Conservation (phyloP, 2,888 invertebrate genomes). For the Cristatella mucedo region DNA sequence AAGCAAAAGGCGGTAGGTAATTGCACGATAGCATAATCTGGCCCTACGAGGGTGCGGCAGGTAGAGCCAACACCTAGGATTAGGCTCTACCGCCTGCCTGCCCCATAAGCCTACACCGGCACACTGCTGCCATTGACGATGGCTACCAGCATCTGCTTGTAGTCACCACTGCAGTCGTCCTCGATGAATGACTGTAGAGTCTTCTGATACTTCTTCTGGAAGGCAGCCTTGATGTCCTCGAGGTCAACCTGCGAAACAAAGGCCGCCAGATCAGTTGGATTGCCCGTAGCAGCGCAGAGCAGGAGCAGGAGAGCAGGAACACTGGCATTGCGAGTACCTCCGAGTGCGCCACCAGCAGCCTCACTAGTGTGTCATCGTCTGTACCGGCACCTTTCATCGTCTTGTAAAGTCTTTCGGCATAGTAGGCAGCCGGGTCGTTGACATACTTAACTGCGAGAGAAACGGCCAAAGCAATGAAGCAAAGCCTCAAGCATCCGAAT, state of each 20-base stretch:
- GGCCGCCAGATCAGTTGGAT: too few relatives aligned
- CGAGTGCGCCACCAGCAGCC: slow-evolving; percentile 24
- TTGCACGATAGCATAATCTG: too few relatives aligned
- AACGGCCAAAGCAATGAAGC: neutral
- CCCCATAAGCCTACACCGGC: too few relatives aligned
- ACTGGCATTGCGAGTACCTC: too few relatives aligned
- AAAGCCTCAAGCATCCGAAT: neutral
- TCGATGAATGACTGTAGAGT: slow-evolving; percentile 9
- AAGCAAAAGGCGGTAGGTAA: too few relatives aligned
- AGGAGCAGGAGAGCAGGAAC: too few relatives aligned
- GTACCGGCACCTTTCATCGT: slow-evolving; percentile 52
- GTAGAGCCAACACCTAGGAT: too few relatives aligned
- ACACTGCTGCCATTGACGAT: slow-evolving; percentile 8
- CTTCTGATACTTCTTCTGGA: slow-evolving; percentile 3
- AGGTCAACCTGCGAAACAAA: slow-evolving; percentile 7
- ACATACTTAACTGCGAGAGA: slow-evolving; percentile 16
- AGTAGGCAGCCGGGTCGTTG: slow-evolving; percentile 16
- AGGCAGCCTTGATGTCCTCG: slow-evolving; percentile 6
- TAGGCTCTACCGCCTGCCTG: too few relatives aligned
- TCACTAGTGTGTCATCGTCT: slow-evolving; percentile 22
- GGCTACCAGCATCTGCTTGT: slow-evolving; percentile 10
- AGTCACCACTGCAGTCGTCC: slow-evolving; percentile 12
- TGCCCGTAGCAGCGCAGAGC: too few relatives aligned
- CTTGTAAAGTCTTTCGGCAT: slow-evolving; percentile 55
- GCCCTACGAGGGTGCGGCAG: too few relatives aligned